phyloP scores from a whole-genome alignment of 2,113 vertebrate species.

The Parus major region DNA sequence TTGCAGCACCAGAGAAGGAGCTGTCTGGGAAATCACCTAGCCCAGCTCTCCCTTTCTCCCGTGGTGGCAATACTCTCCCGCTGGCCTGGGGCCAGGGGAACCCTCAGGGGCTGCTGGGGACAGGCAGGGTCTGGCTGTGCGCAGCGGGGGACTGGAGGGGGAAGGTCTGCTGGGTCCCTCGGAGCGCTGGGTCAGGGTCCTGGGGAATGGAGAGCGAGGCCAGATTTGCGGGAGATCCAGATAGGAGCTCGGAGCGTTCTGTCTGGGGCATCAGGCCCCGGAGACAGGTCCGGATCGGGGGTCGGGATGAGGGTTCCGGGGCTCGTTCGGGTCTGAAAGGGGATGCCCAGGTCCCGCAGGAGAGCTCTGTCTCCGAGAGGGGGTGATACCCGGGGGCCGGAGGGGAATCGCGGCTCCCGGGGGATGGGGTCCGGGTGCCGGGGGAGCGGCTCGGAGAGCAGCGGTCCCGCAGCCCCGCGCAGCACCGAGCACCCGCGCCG shows the following conservation, averaged over 20 bases:
- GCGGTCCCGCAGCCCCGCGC: background rate
- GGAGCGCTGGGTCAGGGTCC: background rate
- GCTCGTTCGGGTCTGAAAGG: background rate
- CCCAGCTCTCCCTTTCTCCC: background rate
- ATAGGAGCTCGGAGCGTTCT: background rate
- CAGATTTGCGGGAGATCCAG: background rate
- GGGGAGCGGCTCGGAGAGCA: background rate
- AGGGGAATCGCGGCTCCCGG: background rate
- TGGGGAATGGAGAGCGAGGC: accelerated
- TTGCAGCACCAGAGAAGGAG: background rate
- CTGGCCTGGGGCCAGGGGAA: background rate
- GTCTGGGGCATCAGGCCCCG: background rate
- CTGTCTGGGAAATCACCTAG: background rate
- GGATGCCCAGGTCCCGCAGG: background rate
- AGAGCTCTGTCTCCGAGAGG: background rate
- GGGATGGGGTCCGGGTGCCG: background rate
- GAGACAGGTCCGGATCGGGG: background rate
- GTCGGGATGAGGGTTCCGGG: background rate
- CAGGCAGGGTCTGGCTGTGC: background rate
- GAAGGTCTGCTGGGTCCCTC: background rate
- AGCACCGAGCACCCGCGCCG: background rate
- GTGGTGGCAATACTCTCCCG: background rate
- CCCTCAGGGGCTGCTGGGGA: background rate
- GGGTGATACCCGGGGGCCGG: background rate
- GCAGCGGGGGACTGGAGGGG: accelerated